Evolutionary conservation across 2,113 vertebrate genomes (phyloP), one percentile per base, ranked within the genome.

Genomic region (Merops nubicus): DNA sequence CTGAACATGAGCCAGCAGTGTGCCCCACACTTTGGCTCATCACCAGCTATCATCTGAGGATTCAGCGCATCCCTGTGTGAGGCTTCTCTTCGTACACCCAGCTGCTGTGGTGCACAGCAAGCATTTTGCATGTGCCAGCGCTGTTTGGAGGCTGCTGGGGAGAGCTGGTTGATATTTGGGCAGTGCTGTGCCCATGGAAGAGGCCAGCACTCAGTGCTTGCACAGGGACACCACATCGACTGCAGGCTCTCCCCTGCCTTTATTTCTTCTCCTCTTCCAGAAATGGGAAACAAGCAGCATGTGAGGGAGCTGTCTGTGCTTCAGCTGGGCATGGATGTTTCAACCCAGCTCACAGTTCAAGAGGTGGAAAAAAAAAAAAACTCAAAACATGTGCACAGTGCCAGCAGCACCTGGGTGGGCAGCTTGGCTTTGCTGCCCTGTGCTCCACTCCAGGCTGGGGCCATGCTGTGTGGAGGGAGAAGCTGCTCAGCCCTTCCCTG

Each of bases 161-260:
- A 74, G 47, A 63, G 47, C 50, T 33, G 34, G 53, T 16, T 33
- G 63, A 15, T 45, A 45, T 21, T 33, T 1, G 6, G 34, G 47
- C 15, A 36, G 17, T 1, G 0, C 15, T 26, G 48, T 42, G 51
- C 6, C 0, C 0, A 33, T 36, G 40, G 38, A 22, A 72, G 31
- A 76, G 45, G 6, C 16, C 42, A 50, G 36, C 15, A n/a, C 19
- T 42, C 3, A 3, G 14, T 22, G 31, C 15, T 68, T 0, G 0
- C 28, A 9, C 1, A 0, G 19, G 25, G 21, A 6, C 38, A 38
- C n/a, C 2, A 0, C 5, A 29, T 25, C 36, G 22, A 8, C 69
- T 45, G 62, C 21, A 48, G 38, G 21, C 23, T 26, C 25, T 36
- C 57, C 74, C 31, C 14, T 62, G 63, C 15, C 68, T 57, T 77